Conservation (phyloP, 2,797 vertebrate genomes). For the Poecilia wingei region DNA sequence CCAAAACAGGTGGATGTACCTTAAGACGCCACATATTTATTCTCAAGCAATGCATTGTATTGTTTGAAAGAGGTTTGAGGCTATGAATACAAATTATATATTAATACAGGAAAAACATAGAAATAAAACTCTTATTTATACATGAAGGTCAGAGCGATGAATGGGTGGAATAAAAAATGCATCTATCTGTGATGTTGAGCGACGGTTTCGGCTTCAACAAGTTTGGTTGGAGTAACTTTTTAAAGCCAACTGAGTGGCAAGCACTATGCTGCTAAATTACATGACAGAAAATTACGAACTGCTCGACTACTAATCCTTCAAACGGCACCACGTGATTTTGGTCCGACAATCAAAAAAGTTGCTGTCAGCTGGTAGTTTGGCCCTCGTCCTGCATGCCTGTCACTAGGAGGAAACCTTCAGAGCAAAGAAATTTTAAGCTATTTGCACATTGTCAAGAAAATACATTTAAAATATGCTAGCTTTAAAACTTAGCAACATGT, state of each 20-base stretch:
- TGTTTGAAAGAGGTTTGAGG: background rate
- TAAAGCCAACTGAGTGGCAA: background rate
- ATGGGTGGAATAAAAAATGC: background rate
- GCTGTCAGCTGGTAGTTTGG: background rate
- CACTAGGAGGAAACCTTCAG: slow-evolving; percentile 14
- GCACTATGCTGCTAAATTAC: background rate
- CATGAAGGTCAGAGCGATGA: background rate
- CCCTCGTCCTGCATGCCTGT: slow-evolving; percentile 3
- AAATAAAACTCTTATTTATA: background rate
- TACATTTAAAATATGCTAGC: too few relatives aligned
- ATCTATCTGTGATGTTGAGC: background rate
- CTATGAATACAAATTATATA: background rate
- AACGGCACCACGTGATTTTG: background rate
- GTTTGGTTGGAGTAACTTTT: background rate
- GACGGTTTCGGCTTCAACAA: background rate
- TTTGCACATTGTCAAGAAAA: slow-evolving; percentile 41
- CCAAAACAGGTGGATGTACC: background rate
- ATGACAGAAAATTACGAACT: background rate
- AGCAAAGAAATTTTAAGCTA: slow-evolving; percentile 46
- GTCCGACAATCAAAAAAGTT: background rate
- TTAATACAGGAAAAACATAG: background rate
- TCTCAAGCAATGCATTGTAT: background rate
- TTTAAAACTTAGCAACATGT: too few relatives aligned
- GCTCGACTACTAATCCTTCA: background rate
- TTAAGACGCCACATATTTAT: background rate